phyloP scores from a whole-genome alignment of 2,113 vertebrate species.

The Ranitomeya variabilis region DNA sequence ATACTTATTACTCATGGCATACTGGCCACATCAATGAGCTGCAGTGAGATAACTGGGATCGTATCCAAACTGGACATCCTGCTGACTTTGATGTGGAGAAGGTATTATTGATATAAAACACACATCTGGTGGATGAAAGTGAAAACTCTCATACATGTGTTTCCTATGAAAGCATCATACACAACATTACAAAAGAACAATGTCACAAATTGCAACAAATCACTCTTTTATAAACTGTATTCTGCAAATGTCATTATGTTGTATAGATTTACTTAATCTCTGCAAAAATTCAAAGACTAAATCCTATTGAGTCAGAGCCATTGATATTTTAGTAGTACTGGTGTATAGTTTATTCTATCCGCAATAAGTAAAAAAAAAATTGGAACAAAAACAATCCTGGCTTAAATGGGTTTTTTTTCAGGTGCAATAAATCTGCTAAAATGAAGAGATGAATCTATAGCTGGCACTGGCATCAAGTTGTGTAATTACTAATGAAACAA shows the following conservation, averaged over 20 bases:
- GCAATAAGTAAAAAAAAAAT: background rate
- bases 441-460: conserved; percentile 21
- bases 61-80: conserved; percentile 44
- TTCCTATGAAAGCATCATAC: conserved; percentile 34
- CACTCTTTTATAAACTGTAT: conserved; percentile 10
- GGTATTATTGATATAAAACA: conserved; percentile 32
- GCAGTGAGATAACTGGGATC: conserved; percentile 41
- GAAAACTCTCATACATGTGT: conserved; percentile 29
- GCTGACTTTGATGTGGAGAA: conserved; percentile 33
- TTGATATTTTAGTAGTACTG: conserved; percentile 27
- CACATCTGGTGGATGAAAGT: conserved; percentile 29
- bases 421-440: conserved; percentile 39
- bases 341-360: conserved; percentile 29
- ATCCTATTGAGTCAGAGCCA: background rate
- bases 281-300: conserved; percentile 27
- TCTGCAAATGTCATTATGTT: conserved; percentile 51
- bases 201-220: conserved; percentile 46
- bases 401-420: conserved; percentile 29
- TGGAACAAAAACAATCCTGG: conserved; percentile 29
- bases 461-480: conserved; percentile 39
- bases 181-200: conserved; percentile 19
- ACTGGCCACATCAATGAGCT: conserved; percentile 8
- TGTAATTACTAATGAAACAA: conserved; percentile 27
- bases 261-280: conserved; percentile 36
- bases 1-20: conserved; percentile 17